phyloP scores from a whole-genome alignment of 2,888 invertebrate genomes.

The Drosophila tripunctata region DNA sequence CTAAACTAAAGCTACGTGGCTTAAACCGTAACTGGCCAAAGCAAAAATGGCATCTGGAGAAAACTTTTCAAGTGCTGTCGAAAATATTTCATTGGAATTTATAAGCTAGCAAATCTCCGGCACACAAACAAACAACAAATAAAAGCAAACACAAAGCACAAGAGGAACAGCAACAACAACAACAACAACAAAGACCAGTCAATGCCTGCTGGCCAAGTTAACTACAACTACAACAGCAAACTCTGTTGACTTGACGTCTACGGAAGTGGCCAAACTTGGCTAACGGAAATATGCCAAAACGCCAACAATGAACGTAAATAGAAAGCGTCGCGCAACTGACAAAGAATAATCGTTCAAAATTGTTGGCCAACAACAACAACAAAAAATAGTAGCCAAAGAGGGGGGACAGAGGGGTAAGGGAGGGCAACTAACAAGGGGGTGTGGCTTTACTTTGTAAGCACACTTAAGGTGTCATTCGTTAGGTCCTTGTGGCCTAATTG shows the following conservation, averaged over 20 bases:
- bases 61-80: constrained; percentile 75
- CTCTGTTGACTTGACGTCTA: constrained; percentile 15
- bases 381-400: constrained; percentile 1
- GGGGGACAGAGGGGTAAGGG: neutral
- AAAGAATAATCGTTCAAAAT: constrained; percentile 59
- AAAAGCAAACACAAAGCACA: constrained; percentile 36
- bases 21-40: constrained; percentile 1
- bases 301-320: constrained; percentile 54
- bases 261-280: constrained; percentile 68
- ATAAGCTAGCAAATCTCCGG: constrained; percentile 70
- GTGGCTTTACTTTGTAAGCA: constrained; percentile 25
- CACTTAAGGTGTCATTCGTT: constrained; percentile 75
- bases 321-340: constrained; percentile 57
- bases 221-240: constrained; percentile 6
- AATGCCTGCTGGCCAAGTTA: constrained; percentile 45
- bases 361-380: constrained; percentile 31
- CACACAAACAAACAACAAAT: constrained; percentile 54
- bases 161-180: constrained; percentile 15
- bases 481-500: constrained; percentile 52
- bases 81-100: constrained; percentile 74
- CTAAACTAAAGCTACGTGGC: too few species aligned
- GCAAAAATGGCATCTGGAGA: constrained; percentile 8
- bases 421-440: constrained; percentile 1
- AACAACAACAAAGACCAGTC: constrained; percentile 9
- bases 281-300: constrained; percentile 66